Percentiles rank a stretch among this genome's conserved stretches.
Conservation (phyloP, 2,888 invertebrate genomes). For the Steinernema scapterisci region DNA sequence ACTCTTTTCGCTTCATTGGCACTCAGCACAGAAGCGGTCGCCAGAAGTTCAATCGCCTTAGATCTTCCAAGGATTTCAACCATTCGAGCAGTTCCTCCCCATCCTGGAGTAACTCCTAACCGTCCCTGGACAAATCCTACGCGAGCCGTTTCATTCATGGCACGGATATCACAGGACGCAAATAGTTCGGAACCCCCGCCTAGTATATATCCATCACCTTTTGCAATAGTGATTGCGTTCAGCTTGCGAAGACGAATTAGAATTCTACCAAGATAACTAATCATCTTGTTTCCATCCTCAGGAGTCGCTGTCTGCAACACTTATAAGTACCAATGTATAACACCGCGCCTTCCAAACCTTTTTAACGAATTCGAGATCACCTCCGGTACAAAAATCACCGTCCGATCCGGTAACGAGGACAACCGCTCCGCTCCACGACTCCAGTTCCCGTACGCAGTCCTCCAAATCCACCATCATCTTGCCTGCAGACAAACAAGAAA, state of each 20-base stretch:
- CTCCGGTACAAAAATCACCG: slow-evolving; percentile 72
- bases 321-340: neutral
- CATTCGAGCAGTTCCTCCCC: slow-evolving; percentile 37
- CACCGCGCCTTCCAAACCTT: slow-evolving; percentile 12
- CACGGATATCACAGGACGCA: slow-evolving; percentile 71
- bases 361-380: slow-evolving; percentile 70
- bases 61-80: slow-evolving; percentile 33
- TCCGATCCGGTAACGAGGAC: slow-evolving; percentile 70
- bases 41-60: slow-evolving; percentile 34
- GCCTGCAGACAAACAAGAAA: slow-evolving; percentile 28
- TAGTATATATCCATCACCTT: slow-evolving; percentile 71
- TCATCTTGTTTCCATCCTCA: slow-evolving; percentile 69
- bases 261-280: slow-evolving; percentile 70
- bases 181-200: slow-evolving; percentile 73
- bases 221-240: slow-evolving; percentile 71
- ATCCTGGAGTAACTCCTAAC: slow-evolving; percentile 36
- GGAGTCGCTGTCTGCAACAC: slow-evolving; percentile 57
- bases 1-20: neutral
- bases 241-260: slow-evolving; percentile 67
- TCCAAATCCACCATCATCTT: slow-evolving; percentile 72
- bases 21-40: slow-evolving; percentile 23
- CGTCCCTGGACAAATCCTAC: slow-evolving; percentile 40
- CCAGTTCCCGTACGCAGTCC: slow-evolving; percentile 69
- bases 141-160: slow-evolving; percentile 68
- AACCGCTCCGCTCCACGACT: slow-evolving; percentile 71